Percentiles rank a stretch among this genome's conserved stretches.
phyloP scores from a whole-genome alignment of 2,888 invertebrate genomes.

The Agriopis marginaria region DNA sequence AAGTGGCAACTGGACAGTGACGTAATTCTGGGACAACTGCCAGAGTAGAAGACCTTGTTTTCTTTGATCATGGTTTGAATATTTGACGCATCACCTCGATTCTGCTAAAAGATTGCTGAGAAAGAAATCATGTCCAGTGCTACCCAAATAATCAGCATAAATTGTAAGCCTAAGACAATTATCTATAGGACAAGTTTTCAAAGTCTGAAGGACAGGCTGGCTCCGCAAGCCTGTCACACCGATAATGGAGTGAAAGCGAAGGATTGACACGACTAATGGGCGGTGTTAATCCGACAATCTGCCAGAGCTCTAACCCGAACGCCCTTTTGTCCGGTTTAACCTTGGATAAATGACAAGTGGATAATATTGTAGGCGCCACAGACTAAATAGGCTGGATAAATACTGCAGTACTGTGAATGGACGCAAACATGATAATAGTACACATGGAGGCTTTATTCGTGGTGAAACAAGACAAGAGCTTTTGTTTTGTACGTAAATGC shows the following conservation, averaged over 20 bases:
- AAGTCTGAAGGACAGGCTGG: not conserved
- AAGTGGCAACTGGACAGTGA: too few species aligned
- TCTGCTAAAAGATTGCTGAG: too few species aligned
- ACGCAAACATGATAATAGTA: too few species aligned
- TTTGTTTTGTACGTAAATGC: too few species aligned
- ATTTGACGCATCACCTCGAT: too few species aligned
- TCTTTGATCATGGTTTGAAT: too few species aligned
- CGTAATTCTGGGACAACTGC: too few species aligned
- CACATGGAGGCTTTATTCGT: too few species aligned
- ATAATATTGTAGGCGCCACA: slow-evolving; percentile 2
- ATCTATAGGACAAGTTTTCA: not conserved
- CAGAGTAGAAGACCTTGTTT: too few species aligned
- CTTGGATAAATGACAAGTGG: slow-evolving; percentile 13
- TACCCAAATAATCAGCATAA: not conserved
- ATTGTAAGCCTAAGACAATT: not conserved
- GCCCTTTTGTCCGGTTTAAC: slow-evolving; percentile 22
- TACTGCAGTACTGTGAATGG: too few species aligned
- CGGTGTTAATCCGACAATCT: slow-evolving; percentile 27
- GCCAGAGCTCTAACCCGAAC: slow-evolving; percentile 16
- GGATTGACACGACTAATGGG: slow-evolving; percentile 25
- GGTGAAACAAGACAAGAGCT: too few species aligned
- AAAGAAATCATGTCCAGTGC: not conserved
- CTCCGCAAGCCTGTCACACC: slow-evolving; percentile 12
- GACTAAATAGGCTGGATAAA: not conserved
- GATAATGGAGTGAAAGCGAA: slow-evolving; percentile 14